Base-by-base conservation (phyloP, 2,113 vertebrate species). In the Carlito syrichta region DNA sequence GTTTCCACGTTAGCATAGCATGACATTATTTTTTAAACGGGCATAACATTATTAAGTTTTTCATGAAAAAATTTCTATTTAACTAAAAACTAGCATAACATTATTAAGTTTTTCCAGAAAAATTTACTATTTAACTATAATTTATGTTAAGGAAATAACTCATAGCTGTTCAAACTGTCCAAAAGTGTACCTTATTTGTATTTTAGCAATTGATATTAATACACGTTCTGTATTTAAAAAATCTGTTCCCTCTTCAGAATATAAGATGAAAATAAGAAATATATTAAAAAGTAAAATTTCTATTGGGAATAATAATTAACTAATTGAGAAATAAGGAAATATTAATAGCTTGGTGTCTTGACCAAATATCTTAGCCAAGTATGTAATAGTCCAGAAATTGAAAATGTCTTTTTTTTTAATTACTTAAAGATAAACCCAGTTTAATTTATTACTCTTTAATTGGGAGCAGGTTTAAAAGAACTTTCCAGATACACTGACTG, bases 371-470 rank as follows among this genome's bases (percentile, higher is more conserved):
- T 98, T 95, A 97, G 89, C 48, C 50, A 87, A 94, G 23, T 74
- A 76, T 94, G 87, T 85, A 96, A 95, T n/a, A 97, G 96, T 60
- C 50, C 73, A 95, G 96, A 69, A 79, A 95, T 94, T 96, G 22
- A 90, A 95, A 98, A 56, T n/a, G 14, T 45, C n/a, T 97, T 97
- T 98, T 92, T 14, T 91, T 94, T 48, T n/a, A n/a, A 84, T 69
- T 77, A 76, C 66, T 95, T 76, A 52, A 96, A 96, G 48, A 89
- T 68, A 71, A 79, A 92, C 23, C 3, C 92, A 85, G 89, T 68
- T 96, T 96, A 91, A 97, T 95, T 96, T 0, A 96, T 96, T 97
- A 96, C 6, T 93, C 27, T 97, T 97, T 97, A 97, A 98, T 86
- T 97, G 8, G n/a, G 25, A 97, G 94, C 94, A 98, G 71, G 52